phyloP scores from a whole-genome alignment of 2,888 invertebrate species.

The Drosophila paracracens region DNA sequence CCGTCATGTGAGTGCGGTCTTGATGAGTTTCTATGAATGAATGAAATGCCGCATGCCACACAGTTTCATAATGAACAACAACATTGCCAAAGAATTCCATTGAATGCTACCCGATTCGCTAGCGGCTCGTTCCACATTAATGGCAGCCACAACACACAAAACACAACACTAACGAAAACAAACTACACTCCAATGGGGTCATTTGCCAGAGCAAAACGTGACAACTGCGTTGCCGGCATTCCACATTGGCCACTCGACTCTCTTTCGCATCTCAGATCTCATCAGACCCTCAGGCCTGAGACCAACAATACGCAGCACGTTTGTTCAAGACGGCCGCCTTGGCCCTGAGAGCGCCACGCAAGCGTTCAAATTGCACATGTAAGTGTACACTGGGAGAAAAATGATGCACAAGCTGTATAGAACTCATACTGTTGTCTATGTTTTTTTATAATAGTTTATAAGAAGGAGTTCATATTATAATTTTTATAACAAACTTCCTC shows the following conservation, averaged over 20 bases:
- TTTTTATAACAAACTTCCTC: no score
- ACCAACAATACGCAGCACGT: conserved; percentile 21
- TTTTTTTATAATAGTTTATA: no score
- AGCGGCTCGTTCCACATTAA: conserved; percentile 40
- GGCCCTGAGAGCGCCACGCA: conserved; percentile 48
- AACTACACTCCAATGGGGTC: conserved; percentile 53
- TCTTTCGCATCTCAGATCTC: conserved; percentile 9
- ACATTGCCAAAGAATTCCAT: conserved; percentile 40
- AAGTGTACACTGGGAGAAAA: conserved; percentile 1
- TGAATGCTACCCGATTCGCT: conserved; percentile 70
- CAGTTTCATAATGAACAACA: conserved; percentile 33
- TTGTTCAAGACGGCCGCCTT: conserved; percentile 19
- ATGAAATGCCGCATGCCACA: conserved; percentile 71
- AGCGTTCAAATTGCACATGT: conserved; percentile 9
- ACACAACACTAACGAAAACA: conserved; percentile 21
- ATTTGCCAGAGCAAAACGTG: conserved; percentile 73
- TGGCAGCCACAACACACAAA: neutral
- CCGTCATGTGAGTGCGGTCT: conserved; percentile 31
- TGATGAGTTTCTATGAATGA: conserved; percentile 68
- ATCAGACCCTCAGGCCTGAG: conserved; percentile 1
- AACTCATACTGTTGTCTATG: neutral
- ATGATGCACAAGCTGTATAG: neutral
- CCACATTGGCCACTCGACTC: conserved; percentile 39
- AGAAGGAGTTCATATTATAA: no score
- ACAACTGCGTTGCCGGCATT: conserved; percentile 65